Conservation (phyloP, 2,113 vertebrate species). For the Chlamydotis undulata region DNA sequence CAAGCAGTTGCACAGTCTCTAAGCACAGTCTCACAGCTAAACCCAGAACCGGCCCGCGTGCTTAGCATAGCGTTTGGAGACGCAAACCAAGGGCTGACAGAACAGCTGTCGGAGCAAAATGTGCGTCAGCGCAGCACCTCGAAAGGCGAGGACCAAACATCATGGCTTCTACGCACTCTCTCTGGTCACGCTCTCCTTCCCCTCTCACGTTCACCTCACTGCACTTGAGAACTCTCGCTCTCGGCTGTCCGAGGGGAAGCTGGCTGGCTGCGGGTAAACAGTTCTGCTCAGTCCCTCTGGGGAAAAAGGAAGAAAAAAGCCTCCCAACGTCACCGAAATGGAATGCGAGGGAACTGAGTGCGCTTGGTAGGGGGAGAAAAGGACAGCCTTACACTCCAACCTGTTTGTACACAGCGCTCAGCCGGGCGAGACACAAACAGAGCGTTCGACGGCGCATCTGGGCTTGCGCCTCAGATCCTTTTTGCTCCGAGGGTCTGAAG, state of each 20-base stretch:
- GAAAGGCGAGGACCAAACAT: not conserved
- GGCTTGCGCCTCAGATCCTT: not conserved
- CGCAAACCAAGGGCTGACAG: not conserved
- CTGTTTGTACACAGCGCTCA: not conserved
- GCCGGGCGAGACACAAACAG: not conserved
- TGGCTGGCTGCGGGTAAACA: constrained; percentile 17
- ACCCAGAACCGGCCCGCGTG: not conserved
- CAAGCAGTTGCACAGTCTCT: not conserved
- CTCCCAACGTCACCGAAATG: constrained; percentile 5
- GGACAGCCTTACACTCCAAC: not conserved
- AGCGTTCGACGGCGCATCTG: not conserved
- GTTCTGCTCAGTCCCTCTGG: constrained; percentile 1
- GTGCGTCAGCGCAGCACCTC: not conserved
- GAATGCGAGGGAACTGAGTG: constrained; percentile 3
- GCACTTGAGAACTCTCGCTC: not conserved
- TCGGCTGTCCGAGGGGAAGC: not conserved
- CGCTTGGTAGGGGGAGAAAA: not conserved
- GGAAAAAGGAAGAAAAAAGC: constrained; percentile 9
- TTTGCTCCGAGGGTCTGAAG: not conserved
- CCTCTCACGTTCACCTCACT: not conserved
- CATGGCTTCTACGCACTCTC: not conserved
- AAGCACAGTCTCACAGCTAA: not conserved
- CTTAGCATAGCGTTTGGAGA: not conserved
- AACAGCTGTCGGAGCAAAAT: rapidly evolving
- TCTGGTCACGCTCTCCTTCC: not conserved